Percentiles rank a stretch among this genome's conserved stretches.
phyloP scores from a whole-genome alignment of 2,113 vertebrate species.

The Butorides virescens region DNA sequence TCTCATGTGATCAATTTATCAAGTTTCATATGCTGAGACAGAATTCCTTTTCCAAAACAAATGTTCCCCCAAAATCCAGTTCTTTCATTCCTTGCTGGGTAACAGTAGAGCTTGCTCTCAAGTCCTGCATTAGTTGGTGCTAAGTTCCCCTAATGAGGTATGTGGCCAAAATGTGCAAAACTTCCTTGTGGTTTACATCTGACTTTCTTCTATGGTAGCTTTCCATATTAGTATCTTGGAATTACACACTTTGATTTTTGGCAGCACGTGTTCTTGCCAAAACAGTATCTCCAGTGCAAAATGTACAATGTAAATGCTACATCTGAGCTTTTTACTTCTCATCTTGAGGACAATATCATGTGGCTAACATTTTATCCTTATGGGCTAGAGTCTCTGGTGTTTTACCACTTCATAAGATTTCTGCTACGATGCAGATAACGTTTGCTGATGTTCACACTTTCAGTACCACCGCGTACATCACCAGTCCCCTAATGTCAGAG shows the following conservation, averaged over 20 bases:
- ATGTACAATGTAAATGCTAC: accelerated
- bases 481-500: not conserved
- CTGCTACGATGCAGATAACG: not conserved
- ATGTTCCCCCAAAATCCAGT: not conserved
- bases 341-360: not conserved
- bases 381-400: not conserved
- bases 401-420: not conserved
- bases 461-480: not conserved
- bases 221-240: not conserved
- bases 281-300: not conserved
- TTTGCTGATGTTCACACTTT: not conserved
- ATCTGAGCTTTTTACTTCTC: not conserved
- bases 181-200: not conserved
- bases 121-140: not conserved
- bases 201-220: not conserved
- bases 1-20: not conserved
- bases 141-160: not conserved
- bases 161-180: not conserved
- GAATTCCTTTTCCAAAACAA: not conserved
- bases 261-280: not conserved
- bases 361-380: not conserved
- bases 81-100: not conserved
- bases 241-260: not conserved
- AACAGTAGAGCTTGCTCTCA: not conserved
- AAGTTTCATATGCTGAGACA: not conserved